A percentile compares a stretch with the other conserved stretches of the same genome.
Conservation (phyloP, 2,888 invertebrate genomes). For the Erebia palarica region DNA sequence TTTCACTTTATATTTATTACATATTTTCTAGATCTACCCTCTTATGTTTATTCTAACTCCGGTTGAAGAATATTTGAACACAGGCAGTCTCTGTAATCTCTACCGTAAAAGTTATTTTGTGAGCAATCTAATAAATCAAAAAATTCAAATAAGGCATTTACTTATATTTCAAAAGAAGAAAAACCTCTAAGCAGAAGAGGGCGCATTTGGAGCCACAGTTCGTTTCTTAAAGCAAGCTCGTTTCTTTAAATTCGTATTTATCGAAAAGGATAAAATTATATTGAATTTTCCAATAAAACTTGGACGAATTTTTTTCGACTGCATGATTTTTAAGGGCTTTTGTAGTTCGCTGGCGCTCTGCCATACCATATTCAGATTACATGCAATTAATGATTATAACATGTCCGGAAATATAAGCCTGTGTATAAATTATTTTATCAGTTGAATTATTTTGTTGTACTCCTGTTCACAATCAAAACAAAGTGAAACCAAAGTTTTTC, state of each 20-base stretch:
- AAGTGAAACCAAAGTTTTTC: background rate
- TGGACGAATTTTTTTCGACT: conserved; percentile 8
- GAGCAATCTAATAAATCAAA: conserved; percentile 19
- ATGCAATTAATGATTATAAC: conserved; percentile 11
- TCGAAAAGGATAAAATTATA: conserved; percentile 10
- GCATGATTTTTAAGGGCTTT: conserved; percentile 8
- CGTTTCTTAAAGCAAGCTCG: conserved; percentile 12
- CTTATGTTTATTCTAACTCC: too few relatives aligned
- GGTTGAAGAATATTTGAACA: too few relatives aligned
- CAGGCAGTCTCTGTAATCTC: too few relatives aligned
- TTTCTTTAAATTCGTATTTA: conserved; percentile 18
- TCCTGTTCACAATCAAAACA: background rate
- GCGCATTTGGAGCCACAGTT: background rate
- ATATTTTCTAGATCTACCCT: too few relatives aligned
- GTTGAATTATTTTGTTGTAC: background rate
- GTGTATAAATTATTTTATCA: background rate
- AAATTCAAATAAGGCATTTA: conserved; percentile 18
- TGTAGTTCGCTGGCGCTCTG: conserved; percentile 8
- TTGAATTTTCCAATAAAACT: conserved; percentile 5
- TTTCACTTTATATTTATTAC: too few relatives aligned
- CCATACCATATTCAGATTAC: conserved; percentile 13
- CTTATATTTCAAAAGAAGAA: conserved; percentile 12
- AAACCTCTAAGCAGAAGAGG: background rate
- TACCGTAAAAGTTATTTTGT: conserved; percentile 5
- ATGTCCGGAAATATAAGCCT: background rate